These are phyloP conservation scores for Tipula lateralis DNA, from an alignment of 2,888 invertebrate genomes.

Conservation along the genomic window DNA sequence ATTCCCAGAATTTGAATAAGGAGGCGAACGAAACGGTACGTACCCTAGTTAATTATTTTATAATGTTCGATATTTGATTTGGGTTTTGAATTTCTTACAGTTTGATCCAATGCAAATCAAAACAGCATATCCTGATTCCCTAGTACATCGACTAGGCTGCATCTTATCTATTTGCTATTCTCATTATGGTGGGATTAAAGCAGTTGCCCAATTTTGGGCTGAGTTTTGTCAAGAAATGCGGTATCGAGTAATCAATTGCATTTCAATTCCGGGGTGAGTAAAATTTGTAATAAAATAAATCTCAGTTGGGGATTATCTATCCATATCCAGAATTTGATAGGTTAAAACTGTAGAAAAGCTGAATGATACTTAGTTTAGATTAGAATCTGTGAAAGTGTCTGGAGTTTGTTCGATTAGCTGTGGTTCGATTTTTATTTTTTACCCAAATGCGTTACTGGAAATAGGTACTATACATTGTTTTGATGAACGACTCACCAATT, in stretches of 20 bases:
- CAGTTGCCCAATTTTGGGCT: slow-evolving; percentile 88
- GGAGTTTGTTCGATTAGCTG: too few relatives aligned
- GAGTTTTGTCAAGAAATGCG: slow-evolving; percentile 88
- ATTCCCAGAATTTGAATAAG: slow-evolving; percentile 42
- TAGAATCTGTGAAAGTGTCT: too few relatives aligned
- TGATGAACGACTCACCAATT: too few relatives aligned
- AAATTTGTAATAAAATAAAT: slow-evolving; percentile 32
- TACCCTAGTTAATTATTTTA: too few relatives aligned
- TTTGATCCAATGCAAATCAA: slow-evolving; percentile 57
- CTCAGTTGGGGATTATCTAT: too few relatives aligned
- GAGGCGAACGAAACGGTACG: slow-evolving; percentile 52
- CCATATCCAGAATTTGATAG: too few relatives aligned
- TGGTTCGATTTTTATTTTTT: too few relatives aligned
- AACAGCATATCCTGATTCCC: slow-evolving; percentile 70
- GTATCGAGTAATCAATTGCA: slow-evolving; percentile 79
- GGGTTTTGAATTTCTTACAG: slow-evolving; percentile 51
- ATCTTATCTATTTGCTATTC: slow-evolving; percentile 67
- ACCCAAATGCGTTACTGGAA: too few relatives aligned
- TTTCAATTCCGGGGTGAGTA: slow-evolving; percentile 79
- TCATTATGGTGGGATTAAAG: slow-evolving; percentile 66
- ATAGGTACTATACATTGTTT: too few relatives aligned
- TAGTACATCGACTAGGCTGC: slow-evolving; percentile 77
- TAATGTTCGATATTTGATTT: neutral
- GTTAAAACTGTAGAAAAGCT: too few relatives aligned
- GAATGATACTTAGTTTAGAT: too few relatives aligned